These are phyloP conservation scores for Mormyrops boulengeri DNA, from an alignment of 2,797 vertebrate genomes.

Conservation along the genomic window DNA sequence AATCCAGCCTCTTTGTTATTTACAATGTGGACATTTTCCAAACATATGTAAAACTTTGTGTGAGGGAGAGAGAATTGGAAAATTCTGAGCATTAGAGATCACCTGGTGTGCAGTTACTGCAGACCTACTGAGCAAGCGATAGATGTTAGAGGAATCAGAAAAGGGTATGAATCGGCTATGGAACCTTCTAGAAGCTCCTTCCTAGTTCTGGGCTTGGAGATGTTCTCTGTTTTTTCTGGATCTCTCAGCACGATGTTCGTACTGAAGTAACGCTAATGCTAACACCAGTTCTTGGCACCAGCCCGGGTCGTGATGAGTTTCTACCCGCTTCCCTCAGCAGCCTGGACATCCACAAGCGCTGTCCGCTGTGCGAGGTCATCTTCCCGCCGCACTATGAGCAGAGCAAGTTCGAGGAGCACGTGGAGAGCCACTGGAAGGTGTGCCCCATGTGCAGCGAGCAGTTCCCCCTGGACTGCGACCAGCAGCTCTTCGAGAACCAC, in stretches of 20 bases:
- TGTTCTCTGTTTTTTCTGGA: background rate
- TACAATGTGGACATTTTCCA: background rate
- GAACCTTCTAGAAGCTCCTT: background rate
- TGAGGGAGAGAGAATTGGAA: background rate
- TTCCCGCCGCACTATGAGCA: constrained; percentile 96
- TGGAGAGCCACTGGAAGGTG: constrained; percentile 96
- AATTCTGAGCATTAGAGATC: background rate
- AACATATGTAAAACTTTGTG: background rate
- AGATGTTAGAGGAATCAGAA: background rate
- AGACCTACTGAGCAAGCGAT: background rate
- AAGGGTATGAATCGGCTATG: background rate
- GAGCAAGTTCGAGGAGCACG: constrained; percentile 89
- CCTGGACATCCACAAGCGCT: constrained; percentile 82
- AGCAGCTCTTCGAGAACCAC: constrained; percentile 85
- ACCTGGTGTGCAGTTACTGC: background rate
- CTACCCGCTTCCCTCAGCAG: constrained; percentile 43
- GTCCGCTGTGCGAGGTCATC: constrained; percentile 87
- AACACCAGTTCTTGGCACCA: background rate
- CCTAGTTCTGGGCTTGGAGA: background rate
- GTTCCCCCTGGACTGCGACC: constrained; percentile 88
- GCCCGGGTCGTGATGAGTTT: background rate
- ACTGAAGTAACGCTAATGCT: background rate
- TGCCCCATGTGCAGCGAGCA: constrained; percentile 95
- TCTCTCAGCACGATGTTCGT: too few relatives aligned
- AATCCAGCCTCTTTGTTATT: background rate